These are phyloP conservation scores for Peribatodes rhomboidaria DNA, from an alignment of 2,888 invertebrate species.

Conservation along the genomic window DNA sequence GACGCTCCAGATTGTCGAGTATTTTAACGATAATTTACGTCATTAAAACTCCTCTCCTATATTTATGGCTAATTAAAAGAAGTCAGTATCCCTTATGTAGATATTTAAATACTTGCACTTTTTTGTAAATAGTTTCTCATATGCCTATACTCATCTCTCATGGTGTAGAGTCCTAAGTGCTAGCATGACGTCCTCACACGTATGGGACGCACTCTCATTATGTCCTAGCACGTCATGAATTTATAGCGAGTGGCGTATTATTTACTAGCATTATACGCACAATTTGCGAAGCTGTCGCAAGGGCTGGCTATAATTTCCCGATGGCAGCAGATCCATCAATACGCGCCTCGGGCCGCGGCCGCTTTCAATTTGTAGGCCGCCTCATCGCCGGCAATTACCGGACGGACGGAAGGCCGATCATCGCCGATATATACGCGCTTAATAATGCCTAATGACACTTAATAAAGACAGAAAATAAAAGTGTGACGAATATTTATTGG, in stretches of 20 bases:
- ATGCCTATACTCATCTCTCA: too few relatives aligned
- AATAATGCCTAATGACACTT: constrained; percentile 86
- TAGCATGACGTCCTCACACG: constrained; percentile 55
- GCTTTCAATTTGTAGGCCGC: constrained; percentile 86
- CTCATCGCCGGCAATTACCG: constrained; percentile 82
- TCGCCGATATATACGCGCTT: constrained; percentile 83
- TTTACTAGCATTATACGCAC: constrained; percentile 86
- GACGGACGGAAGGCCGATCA: constrained; percentile 83
- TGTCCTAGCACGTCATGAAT: constrained; percentile 74
- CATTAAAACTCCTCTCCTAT: constrained; percentile 1
- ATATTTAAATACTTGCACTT: not conserved
- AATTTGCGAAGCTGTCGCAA: constrained; percentile 86
- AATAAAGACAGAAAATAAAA: constrained; percentile 84
- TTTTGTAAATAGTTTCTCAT: not conserved
- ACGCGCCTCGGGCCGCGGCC: constrained; percentile 80
- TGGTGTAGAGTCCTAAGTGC: constrained; percentile 5
- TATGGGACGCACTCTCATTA: constrained; percentile 64
- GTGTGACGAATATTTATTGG: constrained; percentile 81
- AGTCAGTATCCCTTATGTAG: not conserved
- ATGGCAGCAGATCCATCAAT: constrained; percentile 86
- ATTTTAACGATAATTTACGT: not conserved
- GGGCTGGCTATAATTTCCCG: constrained; percentile 83
- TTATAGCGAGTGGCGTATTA: constrained; percentile 79
- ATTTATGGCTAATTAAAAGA: not conserved
- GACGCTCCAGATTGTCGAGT: constrained; percentile 5